Percentiles rank a stretch among this genome's conserved stretches.
phyloP scores from a whole-genome alignment of 2,113 vertebrate genomes.

The Lepisosteus oculatus region DNA sequence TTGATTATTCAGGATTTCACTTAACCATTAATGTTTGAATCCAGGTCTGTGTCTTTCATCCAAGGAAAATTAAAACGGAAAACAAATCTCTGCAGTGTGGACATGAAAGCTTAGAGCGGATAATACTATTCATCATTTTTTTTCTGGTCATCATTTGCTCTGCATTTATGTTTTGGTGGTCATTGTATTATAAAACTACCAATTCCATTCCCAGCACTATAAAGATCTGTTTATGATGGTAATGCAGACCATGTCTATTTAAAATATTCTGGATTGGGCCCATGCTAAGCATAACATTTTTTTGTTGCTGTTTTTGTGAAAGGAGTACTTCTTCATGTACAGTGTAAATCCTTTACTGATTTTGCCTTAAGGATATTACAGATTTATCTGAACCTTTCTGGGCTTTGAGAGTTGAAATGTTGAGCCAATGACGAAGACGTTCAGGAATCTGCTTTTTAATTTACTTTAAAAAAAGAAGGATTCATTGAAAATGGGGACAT shows the following conservation, averaged over 20 bases:
- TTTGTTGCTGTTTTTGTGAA: constrained; percentile 7
- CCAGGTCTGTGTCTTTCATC: too few species aligned
- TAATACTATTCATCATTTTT: too few species aligned
- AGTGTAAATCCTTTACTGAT: constrained; percentile 16
- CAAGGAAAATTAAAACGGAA: too few species aligned
- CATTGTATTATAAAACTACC: too few species aligned
- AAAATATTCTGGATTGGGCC: neutral
- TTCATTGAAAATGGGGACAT: constrained; percentile 16
- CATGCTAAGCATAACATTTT: constrained; percentile 2
- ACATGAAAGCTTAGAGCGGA: too few species aligned
- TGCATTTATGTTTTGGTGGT: too few species aligned
- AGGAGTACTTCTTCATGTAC: neutral
- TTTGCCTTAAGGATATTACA: constrained; percentile 15
- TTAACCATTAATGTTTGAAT: too few species aligned
- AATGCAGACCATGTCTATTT: neutral
- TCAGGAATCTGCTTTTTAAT: constrained; percentile 38
- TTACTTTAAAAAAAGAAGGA: constrained; percentile 5
- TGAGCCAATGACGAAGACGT: constrained; percentile 18
- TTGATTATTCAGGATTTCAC: constrained; percentile 7
- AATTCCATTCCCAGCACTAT: too few species aligned
- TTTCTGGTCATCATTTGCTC: too few species aligned
- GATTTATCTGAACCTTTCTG: constrained; percentile 11
- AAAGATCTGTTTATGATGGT: too few species aligned
- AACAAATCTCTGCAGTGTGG: too few species aligned
- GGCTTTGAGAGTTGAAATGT: constrained; percentile 2